Evolutionary conservation across 1,140 invertebrate species (phyloP), one percentile per base, ranked within the genome.

Genomic region (Drosophila jambulina): DNA sequence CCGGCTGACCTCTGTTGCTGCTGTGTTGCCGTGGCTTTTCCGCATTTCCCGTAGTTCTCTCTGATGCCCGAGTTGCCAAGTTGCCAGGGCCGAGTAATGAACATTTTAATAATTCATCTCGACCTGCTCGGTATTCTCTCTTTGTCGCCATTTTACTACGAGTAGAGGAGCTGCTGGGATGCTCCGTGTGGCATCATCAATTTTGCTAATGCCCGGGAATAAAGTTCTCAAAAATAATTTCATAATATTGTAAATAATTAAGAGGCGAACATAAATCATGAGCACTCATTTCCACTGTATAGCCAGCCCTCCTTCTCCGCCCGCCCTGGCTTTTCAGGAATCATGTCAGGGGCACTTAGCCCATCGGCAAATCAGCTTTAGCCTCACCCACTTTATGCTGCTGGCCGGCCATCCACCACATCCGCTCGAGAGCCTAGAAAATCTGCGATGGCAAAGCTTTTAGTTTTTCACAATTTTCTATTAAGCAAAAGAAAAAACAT

Each of bases 291-390:
- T 32, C 17, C 15, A 42, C 32, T 63, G 34, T 53, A 25, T 36
- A 42, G 34, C 21, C 29, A 27, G n/a, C 17, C 21, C 17, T 36
- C 9, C 29, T 4, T 10, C 17, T 42, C 6, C 10, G 12, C 12
- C 5, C 46, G 4, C 21, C 45, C 27, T 15, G 17, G 27, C 68
- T 49, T 43, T 45, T 59, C 62, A 46, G 75, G 80, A 87, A 80
- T 88, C 81, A 87, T 91, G 85, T 90, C 85, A 90, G 86, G 86
- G 86, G 82, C 85, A 90, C 82, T 87, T 80, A 58, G 68, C 46
- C 46, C 69, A 78, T 56, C 56, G 71, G 72, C 54, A 54, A 64
- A 75, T 75, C 72, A 75, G 51, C 70, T 64, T 42, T 42, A 21
- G 67, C 36, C 67, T 46, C 48, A 38, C 54, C 46, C 71, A 72